Evolutionary conservation across 2,888 invertebrate genomes (phyloP).

Genomic region (Sarcophaga caerulescens): DNA sequence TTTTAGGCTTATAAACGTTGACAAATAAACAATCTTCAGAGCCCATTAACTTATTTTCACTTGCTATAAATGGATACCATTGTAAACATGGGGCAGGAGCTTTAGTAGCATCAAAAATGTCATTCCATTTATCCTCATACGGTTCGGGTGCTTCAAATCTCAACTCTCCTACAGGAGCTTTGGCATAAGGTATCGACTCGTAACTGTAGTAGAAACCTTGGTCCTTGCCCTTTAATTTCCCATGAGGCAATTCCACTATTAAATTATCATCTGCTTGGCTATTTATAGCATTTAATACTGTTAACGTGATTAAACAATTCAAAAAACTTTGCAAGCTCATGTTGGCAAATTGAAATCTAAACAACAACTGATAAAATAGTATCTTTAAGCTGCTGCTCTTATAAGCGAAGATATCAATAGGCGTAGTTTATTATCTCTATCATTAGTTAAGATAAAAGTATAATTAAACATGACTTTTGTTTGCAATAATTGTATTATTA

Average conservation of each 20-base stretch:
- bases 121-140: constrained; percentile 71
- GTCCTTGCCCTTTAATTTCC: constrained; percentile 74
- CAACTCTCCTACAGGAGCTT: constrained; percentile 85
- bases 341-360: background rate
- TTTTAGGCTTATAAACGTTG: constrained; percentile 84
- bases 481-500: background rate
- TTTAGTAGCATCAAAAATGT: constrained; percentile 82
- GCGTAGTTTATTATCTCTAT: too few species aligned
- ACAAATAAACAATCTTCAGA: constrained; percentile 87
- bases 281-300: background rate
- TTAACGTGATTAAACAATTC: background rate
- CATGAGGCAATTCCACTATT: constrained; percentile 72
- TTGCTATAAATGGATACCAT: constrained; percentile 81
- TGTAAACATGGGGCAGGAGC: constrained; percentile 85
- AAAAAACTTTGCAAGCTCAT: background rate
- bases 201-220: constrained; percentile 83
- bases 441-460: too few species aligned
- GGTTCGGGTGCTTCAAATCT: constrained; percentile 82
- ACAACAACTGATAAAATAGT: too few species aligned
- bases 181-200: constrained; percentile 86
- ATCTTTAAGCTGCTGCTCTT: too few species aligned
- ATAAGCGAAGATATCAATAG: too few species aligned
- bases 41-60: constrained; percentile 80
- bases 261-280: constrained; percentile 53
- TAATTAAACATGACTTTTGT: background rate